Percentiles rank a stretch among this genome's conserved stretches.
phyloP scores from a whole-genome alignment of 2,888 invertebrate species.

The Chrysomela aeneicollis region DNA sequence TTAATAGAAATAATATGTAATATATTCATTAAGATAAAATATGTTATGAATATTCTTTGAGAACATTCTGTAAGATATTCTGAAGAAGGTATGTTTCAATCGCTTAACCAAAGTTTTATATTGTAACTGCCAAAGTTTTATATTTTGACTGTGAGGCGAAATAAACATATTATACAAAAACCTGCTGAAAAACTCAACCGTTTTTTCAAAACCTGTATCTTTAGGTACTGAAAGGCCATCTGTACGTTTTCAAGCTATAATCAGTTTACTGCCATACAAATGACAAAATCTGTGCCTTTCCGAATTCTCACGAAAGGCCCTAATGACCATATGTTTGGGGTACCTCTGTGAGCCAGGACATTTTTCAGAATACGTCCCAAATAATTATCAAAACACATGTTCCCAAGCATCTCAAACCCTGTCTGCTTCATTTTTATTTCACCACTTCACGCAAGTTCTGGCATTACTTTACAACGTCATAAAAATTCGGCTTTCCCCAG shows the following conservation, averaged over 20 bases:
- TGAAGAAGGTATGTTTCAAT: too few relatives aligned
- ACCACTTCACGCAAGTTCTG: constrained; percentile 21
- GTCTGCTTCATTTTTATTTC: constrained; percentile 28
- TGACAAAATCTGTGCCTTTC: not conserved
- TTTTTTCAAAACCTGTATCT: too few relatives aligned
- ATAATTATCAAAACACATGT: constrained; percentile 21
- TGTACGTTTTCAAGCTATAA: not conserved
- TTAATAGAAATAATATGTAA: too few relatives aligned
- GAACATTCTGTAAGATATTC: too few relatives aligned
- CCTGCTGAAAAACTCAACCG: too few relatives aligned
- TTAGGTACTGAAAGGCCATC: too few relatives aligned
- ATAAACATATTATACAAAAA: too few relatives aligned
- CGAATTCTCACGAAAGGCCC: not conserved
- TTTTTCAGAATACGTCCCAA: constrained; percentile 9
- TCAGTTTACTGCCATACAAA: not conserved
- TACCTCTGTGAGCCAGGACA: not conserved
- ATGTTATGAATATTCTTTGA: too few relatives aligned
- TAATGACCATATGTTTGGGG: not conserved
- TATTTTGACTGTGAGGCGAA: too few relatives aligned
- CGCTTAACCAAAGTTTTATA: too few relatives aligned
- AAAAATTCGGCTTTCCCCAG: not conserved
- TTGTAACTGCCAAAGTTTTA: too few relatives aligned
- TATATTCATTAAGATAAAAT: too few relatives aligned
- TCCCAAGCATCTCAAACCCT: constrained; percentile 17
- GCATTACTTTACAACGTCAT: not conserved